Evolutionary conservation across 2,888 invertebrate genomes (phyloP).

Genomic region (Oligia fasciuncula): DNA sequence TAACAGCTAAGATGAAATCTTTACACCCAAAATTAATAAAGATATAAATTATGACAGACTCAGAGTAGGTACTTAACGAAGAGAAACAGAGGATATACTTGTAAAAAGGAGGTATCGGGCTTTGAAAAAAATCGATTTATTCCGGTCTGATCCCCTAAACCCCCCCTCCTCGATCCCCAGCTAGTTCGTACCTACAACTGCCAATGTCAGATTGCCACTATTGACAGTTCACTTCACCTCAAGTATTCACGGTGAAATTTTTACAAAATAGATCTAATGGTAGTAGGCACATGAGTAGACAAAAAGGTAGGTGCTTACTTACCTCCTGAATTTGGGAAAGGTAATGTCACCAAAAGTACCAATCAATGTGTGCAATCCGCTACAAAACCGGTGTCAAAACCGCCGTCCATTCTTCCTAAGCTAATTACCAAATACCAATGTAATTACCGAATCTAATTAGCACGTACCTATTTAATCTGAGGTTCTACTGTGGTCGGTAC

Average conservation of each 20-base stretch:
- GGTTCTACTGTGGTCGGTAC: slow-evolving; percentile 35
- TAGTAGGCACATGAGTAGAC: too few species aligned
- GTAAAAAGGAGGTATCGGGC: neutral
- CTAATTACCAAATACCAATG: slow-evolving; percentile 60
- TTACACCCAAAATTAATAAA: neutral
- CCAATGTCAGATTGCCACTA: neutral
- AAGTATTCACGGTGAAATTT: neutral
- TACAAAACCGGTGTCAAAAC: slow-evolving; percentile 34
- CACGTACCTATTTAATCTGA: slow-evolving; percentile 48
- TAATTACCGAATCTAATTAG: slow-evolving; percentile 61
- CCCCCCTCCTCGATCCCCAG: too few species aligned
- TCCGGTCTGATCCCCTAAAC: too few species aligned
- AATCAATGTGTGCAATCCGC: slow-evolving; percentile 11
- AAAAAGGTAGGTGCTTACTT: too few species aligned
- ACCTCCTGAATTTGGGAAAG: neutral
- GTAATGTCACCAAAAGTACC: neutral
- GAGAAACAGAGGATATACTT: neutral
- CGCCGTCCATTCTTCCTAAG: slow-evolving; percentile 30
- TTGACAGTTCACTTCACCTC: neutral
- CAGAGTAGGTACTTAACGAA: neutral
- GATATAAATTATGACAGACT: neutral
- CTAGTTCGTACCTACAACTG: neutral
- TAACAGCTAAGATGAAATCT: neutral
- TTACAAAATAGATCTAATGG: neutral
- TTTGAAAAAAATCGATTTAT: neutral